Conservation (phyloP, 2,888 invertebrate species). For the Agrilus cyanescens region DNA sequence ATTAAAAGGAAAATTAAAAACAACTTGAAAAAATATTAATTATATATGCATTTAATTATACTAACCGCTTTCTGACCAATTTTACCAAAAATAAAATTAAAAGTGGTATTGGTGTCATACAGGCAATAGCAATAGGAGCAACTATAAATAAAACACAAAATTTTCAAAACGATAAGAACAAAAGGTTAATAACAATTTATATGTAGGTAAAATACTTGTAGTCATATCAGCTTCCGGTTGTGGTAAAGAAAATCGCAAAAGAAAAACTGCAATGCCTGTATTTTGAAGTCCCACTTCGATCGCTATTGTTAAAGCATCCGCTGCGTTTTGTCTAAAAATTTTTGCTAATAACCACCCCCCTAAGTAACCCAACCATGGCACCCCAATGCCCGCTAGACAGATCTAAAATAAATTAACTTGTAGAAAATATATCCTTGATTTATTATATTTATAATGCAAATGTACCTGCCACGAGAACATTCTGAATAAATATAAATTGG, state of each 20-base stretch:
- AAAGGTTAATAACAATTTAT: background rate
- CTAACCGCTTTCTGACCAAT: no score
- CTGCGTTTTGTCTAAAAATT: constrained; percentile 45
- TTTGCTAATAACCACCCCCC: constrained; percentile 55
- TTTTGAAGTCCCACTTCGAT: constrained; percentile 92
- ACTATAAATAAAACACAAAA: constrained; percentile 42
- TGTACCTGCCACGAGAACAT: constrained; percentile 79
- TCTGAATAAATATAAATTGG: constrained; percentile 82
- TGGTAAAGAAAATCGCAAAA: constrained; percentile 66
- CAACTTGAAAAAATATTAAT: no score
- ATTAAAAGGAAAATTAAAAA: no score
- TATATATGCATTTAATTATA: no score
- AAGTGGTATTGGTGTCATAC: constrained; percentile 88
- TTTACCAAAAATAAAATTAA: constrained; percentile 18
- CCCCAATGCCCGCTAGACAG: constrained; percentile 61
- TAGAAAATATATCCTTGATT: background rate
- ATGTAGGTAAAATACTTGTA: constrained; percentile 44
- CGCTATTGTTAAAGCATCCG: constrained; percentile 74
- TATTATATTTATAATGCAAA: constrained; percentile 7
- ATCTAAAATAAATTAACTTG: constrained; percentile 45
- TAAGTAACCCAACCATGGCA: constrained; percentile 73
- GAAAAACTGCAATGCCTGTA: constrained; percentile 83
- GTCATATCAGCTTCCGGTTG: constrained; percentile 84
- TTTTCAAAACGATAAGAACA: background rate
- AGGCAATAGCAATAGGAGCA: constrained; percentile 80